Conservation (phyloP, 2,888 invertebrate species). For the Julus scanicus region DNA sequence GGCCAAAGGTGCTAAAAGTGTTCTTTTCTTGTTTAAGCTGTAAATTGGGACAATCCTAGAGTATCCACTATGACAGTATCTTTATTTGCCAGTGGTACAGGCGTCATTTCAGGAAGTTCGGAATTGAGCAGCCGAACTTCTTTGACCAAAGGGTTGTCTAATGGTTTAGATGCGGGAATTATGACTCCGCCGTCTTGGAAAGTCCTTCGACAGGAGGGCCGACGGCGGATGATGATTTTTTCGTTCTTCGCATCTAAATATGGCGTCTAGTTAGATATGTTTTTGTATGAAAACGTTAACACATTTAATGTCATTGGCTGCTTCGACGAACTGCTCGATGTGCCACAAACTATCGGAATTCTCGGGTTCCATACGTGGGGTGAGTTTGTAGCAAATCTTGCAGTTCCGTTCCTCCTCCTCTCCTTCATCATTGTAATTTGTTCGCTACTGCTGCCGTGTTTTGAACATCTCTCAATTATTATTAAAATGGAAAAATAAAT, state of each 20-base stretch:
- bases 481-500: background rate
- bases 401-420: background rate
- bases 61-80: background rate
- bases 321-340: background rate
- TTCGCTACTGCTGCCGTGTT: background rate
- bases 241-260: background rate
- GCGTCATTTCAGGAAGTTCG: background rate
- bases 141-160: background rate
- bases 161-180: constrained; percentile 3
- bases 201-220: background rate
- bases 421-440: background rate
- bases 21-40: background rate
- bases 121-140: constrained; percentile 51
- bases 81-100: background rate
- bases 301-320: background rate
- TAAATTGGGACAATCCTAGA: background rate
- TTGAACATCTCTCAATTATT: background rate
- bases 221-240: constrained; percentile 9
- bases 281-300: background rate
- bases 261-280: background rate
- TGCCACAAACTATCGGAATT: background rate
- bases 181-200: constrained; percentile 32
- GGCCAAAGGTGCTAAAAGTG: background rate
- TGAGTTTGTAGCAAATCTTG: background rate
- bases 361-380: background rate